These are phyloP conservation scores for Yponomeuta sedellus DNA, from an alignment of 2,888 invertebrate species.

Conservation along the genomic window DNA sequence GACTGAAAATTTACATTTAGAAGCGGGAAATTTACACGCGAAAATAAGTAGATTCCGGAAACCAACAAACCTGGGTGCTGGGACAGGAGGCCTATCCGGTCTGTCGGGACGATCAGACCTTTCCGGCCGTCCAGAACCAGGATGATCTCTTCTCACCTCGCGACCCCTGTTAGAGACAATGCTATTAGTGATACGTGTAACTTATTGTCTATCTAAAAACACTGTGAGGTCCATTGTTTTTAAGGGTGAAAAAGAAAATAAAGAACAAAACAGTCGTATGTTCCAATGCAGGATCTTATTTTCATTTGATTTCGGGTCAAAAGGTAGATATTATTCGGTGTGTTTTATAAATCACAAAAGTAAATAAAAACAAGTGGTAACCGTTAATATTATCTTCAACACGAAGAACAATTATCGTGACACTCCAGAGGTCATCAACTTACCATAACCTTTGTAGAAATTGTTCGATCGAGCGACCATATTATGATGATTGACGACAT, in stretches of 20 bases:
- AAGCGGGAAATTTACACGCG: too few species aligned
- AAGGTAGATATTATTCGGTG: not conserved
- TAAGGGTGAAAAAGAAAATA: not conserved
- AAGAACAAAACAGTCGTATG: not conserved
- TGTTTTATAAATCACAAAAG: not conserved
- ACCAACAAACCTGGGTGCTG: not conserved
- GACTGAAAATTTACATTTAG: too few species aligned
- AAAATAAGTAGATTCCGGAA: not conserved
- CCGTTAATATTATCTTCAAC: conserved; percentile 43
- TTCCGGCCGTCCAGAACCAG: not conserved
- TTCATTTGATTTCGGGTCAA: not conserved
- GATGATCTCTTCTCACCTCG: conserved; percentile 20
- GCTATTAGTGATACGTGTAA: not conserved
- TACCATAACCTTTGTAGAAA: conserved; percentile 12
- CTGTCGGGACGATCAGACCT: not conserved
- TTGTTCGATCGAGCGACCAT: not conserved
- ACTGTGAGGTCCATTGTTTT: not conserved
- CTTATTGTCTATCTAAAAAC: not conserved
- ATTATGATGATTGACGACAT: conserved; percentile 5
- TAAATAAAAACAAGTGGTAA: conserved; percentile 21
- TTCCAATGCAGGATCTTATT: not conserved
- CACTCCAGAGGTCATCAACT: conserved; percentile 13
- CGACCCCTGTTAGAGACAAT: conserved; percentile 29
- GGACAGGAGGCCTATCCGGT: not conserved
- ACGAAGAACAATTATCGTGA: conserved; percentile 45